These are phyloP conservation scores for Magallana nippona DNA, from an alignment of 2,888 invertebrate genomes.

Conservation along the genomic window DNA sequence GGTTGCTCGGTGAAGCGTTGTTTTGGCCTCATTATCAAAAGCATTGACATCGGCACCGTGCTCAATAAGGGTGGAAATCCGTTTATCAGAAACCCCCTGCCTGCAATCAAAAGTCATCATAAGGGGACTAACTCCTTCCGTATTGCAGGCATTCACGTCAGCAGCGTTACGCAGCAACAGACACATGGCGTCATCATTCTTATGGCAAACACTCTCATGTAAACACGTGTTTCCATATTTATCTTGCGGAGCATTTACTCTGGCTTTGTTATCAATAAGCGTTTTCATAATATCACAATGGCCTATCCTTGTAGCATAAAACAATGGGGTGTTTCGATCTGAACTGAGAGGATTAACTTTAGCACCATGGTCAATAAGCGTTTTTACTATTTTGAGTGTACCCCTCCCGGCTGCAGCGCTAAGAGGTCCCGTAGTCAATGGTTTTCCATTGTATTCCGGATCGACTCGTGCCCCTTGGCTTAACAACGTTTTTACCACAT, in stretches of 20 bases:
- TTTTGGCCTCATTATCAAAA: not conserved
- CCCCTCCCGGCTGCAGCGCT: not conserved
- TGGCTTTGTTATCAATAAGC: not conserved
- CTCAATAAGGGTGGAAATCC: not conserved
- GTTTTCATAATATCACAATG: not conserved
- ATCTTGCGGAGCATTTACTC: not conserved
- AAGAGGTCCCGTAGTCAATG: not conserved
- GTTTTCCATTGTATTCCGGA: not conserved
- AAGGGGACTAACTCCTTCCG: not conserved
- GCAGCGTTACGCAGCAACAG: not conserved
- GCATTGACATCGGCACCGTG: constrained; percentile 21
- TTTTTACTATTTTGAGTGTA: not conserved
- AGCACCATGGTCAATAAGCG: not conserved
- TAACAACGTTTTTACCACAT: not conserved
- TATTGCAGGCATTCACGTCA: not conserved
- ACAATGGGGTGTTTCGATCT: not conserved
- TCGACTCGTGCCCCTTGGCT: not conserved
- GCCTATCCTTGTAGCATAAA: not conserved
- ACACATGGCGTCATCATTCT: not conserved
- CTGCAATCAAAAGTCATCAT: not conserved
- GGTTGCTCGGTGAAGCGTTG: constrained; percentile 4
- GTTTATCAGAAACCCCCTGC: not conserved
- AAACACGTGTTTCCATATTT: constrained; percentile 8
- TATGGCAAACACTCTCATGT: not conserved
- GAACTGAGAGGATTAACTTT: not conserved